Evolutionary conservation across 30 jellyfish, hydroid and myxozoan species (phyloP).

Genomic region (Haliclystus octoradiatus): DNA sequence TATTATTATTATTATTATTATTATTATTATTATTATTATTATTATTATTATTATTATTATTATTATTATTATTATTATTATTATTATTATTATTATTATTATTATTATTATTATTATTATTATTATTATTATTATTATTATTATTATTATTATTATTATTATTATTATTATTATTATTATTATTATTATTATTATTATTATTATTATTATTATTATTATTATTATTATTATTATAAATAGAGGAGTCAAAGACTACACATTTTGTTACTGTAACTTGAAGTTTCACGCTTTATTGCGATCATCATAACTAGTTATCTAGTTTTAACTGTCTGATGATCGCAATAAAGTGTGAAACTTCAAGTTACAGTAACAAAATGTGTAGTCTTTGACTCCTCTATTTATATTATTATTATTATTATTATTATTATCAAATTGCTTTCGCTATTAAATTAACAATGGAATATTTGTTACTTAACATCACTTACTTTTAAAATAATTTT

Average conservation of each 20-base stretch:
- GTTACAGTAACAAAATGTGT: too few species aligned
- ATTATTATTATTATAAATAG: background rate
- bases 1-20: too few species aligned
- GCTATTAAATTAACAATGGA: background rate
- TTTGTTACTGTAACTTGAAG: too few species aligned
- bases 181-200: background rate
- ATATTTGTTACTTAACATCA: background rate
- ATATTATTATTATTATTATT: too few species aligned
- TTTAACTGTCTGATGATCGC: too few species aligned
- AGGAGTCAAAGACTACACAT: too few species aligned
- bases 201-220: too few species aligned
- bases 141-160: too few species aligned
- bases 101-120: background rate
- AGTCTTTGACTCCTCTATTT: too few species aligned
- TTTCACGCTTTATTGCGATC: too few species aligned
- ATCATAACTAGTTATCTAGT: too few species aligned
- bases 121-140: background rate
- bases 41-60: background rate
- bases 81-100: background rate
- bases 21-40: background rate
- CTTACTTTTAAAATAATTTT: slow-evolving; percentile 14
- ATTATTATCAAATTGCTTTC: background rate
- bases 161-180: background rate
- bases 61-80: background rate
- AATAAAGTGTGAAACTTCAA: too few species aligned